Evolutionary conservation across 2,797 vertebrate genomes (phyloP), one percentile per base, ranked within the genome.

Genomic region (Moxostoma hubbsi): DNA sequence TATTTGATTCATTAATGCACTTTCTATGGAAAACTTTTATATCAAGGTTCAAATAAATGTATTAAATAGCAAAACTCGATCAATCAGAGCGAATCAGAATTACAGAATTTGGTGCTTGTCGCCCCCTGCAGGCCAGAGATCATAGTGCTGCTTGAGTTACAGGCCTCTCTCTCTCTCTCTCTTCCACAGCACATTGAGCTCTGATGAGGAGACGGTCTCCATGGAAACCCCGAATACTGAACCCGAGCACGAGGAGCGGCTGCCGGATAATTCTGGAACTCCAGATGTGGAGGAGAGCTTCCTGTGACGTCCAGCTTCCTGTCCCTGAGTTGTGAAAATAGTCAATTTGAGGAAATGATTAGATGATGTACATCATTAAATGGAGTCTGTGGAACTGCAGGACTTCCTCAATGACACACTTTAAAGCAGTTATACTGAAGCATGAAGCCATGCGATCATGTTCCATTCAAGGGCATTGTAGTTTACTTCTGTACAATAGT

Each of bases 251-350:
- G 88, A 87, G 70, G 90, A 92, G 0, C 91, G 89, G 61, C 82
- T 92, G 80, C 80, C 90, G 73, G 90, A 88, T 24, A 1, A 24
- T 5, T 83, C 89, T 0, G 87, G 86, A 63, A 93, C 92, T 49
- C 91, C 90, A 0, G 94, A 97, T 71, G 90, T 91, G 16, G 95
- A 98, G 74, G 96, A 98, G 87, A 98, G 96, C 81, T 98, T 98
- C 83, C 94, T 98, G 93, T 97, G 95, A 93, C 81, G 76, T 6
- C 57, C 24, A 24, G 24, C 66, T 81, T 75, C 51, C 58, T 64
- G 13, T 67, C 54, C 61, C 59, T 64, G 80, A 73, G 66, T 18
- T 75, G 45, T 47, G 11, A 53, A 43, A 16, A n/a, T n/a, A n/a
- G n/a, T n/a, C n/a, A n/a, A n/a, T n/a, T n/a, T n/a, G n/a, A n/a